These are phyloP conservation scores for Aphelinus atriplicis DNA, from an alignment of 1,140 invertebrate species.

Conservation along the genomic window DNA sequence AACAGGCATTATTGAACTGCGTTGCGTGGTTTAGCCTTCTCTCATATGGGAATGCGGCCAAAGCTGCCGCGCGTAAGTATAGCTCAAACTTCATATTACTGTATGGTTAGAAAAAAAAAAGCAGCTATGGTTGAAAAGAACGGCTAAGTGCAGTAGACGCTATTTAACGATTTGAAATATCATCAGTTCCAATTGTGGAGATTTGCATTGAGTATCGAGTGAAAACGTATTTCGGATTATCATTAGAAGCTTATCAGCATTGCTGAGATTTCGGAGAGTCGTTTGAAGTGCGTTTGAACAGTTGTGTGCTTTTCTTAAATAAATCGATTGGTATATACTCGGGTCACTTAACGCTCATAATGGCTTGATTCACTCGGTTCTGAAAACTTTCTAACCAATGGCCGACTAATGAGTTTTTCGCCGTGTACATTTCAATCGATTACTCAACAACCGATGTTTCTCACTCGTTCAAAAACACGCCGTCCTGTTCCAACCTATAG, in stretches of 20 bases:
- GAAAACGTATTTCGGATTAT: no score
- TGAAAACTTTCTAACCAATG: slow-evolving; percentile 26
- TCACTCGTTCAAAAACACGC: no score
- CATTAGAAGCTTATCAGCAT: no score
- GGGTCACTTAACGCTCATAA: no score
- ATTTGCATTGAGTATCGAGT: no score
- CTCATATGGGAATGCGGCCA: slow-evolving; percentile 30
- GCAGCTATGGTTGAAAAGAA: not conserved
- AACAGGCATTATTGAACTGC: slow-evolving; percentile 37
- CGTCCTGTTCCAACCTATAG: no score
- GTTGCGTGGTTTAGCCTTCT: slow-evolving; percentile 37
- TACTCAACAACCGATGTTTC: not conserved
- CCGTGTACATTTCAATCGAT: slow-evolving; percentile 1
- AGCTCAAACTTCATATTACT: not conserved
- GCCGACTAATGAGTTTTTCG: slow-evolving; percentile 13
- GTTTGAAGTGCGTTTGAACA: no score
- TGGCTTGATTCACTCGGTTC: not conserved
- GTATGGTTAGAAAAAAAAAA: not conserved
- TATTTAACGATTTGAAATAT: no score
- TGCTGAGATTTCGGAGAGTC: no score
- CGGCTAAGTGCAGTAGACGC: slow-evolving; percentile 3
- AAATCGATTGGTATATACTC: no score
- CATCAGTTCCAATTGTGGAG: no score
- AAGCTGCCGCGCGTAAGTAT: slow-evolving; percentile 30
- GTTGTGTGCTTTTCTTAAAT: no score